A percentile compares a stretch with the other conserved stretches of the same genome.
phyloP scores from a whole-genome alignment of 2,888 invertebrate species.

The Apotomis capreana region DNA sequence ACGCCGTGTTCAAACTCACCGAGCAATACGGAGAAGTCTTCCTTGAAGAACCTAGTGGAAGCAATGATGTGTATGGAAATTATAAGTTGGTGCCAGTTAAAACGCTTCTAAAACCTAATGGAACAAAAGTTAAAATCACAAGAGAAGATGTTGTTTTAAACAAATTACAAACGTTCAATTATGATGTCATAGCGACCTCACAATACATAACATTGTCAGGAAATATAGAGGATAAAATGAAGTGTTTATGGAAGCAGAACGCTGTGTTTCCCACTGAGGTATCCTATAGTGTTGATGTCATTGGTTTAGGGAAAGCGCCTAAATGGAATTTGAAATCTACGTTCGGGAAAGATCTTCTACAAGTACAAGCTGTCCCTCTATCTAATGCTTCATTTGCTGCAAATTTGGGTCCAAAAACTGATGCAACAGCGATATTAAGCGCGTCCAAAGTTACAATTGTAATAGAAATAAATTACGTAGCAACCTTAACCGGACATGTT shows the following conservation, averaged over 20 bases:
- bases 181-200: background rate
- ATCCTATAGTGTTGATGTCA: background rate
- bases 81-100: slow-evolving; percentile 15
- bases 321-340: slow-evolving; percentile 8
- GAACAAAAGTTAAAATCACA: background rate
- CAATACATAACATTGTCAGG: slow-evolving; percentile 10
- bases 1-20: slow-evolving; percentile 11
- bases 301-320: background rate
- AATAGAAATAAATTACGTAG: slow-evolving; percentile 14
- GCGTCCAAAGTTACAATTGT: slow-evolving; percentile 14
- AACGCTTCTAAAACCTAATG: slow-evolving; percentile 14
- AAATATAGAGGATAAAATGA: slow-evolving; percentile 23
- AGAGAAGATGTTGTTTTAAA: slow-evolving; percentile 9
- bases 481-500: background rate
- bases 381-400: slow-evolving; percentile 3
- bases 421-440: slow-evolving; percentile 9
- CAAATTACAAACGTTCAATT: slow-evolving; percentile 8
- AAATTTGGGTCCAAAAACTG: slow-evolving; percentile 5
- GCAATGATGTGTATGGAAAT: slow-evolving; percentile 1
- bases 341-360: slow-evolving; percentile 13
- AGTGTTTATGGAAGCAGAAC: slow-evolving; percentile 9
- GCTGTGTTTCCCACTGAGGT: slow-evolving; percentile 12
- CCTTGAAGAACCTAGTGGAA: background rate
- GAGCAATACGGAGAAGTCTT: slow-evolving; percentile 3
- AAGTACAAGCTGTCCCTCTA: background rate